A percentile compares a stretch with the other conserved stretches of the same genome.
Conservation (phyloP, 2,797 vertebrate species). For the Sebastes paucispinis region DNA sequence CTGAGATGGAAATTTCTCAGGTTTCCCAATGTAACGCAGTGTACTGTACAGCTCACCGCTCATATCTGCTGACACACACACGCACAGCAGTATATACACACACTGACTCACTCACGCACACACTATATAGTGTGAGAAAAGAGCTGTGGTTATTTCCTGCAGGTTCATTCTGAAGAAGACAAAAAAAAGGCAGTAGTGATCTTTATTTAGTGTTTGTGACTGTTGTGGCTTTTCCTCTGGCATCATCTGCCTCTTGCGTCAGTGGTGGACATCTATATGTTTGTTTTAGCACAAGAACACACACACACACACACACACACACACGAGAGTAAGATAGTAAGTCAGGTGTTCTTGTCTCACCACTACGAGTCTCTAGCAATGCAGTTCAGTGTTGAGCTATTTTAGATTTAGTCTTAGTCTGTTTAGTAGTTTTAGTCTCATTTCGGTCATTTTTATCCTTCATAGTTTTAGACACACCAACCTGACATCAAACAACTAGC, state of each 20-base stretch:
- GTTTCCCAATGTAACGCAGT: slow-evolving; percentile 76
- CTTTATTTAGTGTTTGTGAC: neutral
- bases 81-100: neutral
- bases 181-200: neutral
- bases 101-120: slow-evolving; percentile 2
- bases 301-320: neutral
- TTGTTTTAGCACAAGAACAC: slow-evolving; percentile 31
- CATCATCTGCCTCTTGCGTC: slow-evolving; percentile 16
- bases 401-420: neutral
- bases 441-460: too few relatives aligned
- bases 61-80: slow-evolving; percentile 10
- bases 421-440: too few relatives aligned
- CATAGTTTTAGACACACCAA: too few relatives aligned
- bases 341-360: too few relatives aligned
- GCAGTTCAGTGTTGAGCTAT: neutral
- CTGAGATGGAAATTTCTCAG: slow-evolving; percentile 77
- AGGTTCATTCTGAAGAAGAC: neutral
- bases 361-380: neutral
- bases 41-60: slow-evolving; percentile 53
- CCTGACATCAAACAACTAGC: too few relatives aligned
- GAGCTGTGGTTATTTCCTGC: neutral
- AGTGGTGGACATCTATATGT: slow-evolving; percentile 8
- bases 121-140: neutral
- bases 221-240: neutral
- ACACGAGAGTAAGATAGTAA: neutral